Percentiles rank a stretch among this genome's conserved stretches.
phyloP scores from a whole-genome alignment of 2,888 invertebrate species.

The Carterocephalus palaemon region DNA sequence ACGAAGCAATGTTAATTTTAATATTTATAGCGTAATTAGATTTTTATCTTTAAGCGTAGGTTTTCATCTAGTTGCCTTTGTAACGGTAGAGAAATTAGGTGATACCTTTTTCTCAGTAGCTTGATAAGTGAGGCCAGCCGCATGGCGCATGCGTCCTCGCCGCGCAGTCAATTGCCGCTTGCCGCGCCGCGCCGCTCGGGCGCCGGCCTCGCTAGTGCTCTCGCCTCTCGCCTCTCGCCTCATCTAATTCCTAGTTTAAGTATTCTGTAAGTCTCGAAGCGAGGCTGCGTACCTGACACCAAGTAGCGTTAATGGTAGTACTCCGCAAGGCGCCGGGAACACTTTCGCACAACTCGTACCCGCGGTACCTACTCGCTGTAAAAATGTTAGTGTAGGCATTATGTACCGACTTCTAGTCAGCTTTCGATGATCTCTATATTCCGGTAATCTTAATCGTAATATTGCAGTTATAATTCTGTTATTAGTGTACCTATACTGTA shows the following conservation, averaged over 20 bases:
- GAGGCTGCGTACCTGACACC: conserved; percentile 74
- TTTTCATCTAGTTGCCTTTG: conserved; percentile 79
- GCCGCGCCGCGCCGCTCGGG: conserved; percentile 36
- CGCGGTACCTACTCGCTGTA: conserved; percentile 37
- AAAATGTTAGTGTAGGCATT: conserved; percentile 68
- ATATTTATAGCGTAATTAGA: conserved; percentile 75
- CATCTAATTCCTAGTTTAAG: conserved; percentile 56
- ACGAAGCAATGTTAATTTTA: conserved; percentile 78
- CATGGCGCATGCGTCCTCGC: conserved; percentile 48
- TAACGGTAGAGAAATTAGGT: conserved; percentile 75
- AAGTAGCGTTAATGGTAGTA: conserved; percentile 49
- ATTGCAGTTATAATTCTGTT: conserved; percentile 63
- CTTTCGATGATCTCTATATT: conserved; percentile 75
- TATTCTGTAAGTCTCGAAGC: conserved; percentile 48
- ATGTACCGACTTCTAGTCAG: conserved; percentile 75
- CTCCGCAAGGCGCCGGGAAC: conserved; percentile 32
- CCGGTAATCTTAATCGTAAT: conserved; percentile 61
- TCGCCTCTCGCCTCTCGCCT: conserved; percentile 56
- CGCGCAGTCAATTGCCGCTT: conserved; percentile 68
- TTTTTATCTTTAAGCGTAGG: conserved; percentile 77
- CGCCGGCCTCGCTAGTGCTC: conserved; percentile 34
- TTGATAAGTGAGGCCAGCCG: conserved; percentile 61
- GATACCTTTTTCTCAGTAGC: conserved; percentile 73
- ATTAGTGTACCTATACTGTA: conserved; percentile 53
- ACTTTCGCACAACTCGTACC: conserved; percentile 48